Evolutionary conservation across 30 jellyfish, hydroid and myxozoan genomes (phyloP), one percentile per base, ranked within the genome.

Genomic region (Pelagia noctiluca): DNA sequence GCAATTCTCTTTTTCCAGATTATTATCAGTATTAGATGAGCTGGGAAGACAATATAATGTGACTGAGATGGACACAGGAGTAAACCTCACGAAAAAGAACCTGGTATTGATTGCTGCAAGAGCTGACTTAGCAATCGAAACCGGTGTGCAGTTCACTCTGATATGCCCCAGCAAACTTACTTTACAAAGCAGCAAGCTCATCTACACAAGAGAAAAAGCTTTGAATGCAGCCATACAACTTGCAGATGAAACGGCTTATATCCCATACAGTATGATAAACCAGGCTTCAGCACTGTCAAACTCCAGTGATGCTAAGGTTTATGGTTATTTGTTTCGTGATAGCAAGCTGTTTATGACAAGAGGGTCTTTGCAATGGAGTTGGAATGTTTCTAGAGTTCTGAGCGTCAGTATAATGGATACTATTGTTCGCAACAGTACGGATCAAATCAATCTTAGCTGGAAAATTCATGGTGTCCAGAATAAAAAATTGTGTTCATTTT

Each of bases 61-160:
- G 4, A 8, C 7, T 4, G 26, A 30, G 30, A 52, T 19, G 7
- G 68, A 52, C 26, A 25, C 16, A 52, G 26, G 26, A 8, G 68
- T 52, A 3, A 19, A 19, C 68, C 30, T 52, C 26, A 8, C 68
- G 2, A 8, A 52, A 10, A 30, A 4, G 7, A 52, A 52, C 68
- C 68, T 52, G 12, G 21, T 52, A 10, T 52, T 52, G 30, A 19
- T 52, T 25, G 68, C 68, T 52, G 68, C 68, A 52, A 52, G 21
- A 3, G 68, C 21, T 2, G 26, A 52, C 2, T 10, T 19, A 19
- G 2, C 68, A 52, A 30, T 52, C 4, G 21, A 52, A 52, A 3
- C 26, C 2, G 68, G 68, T 10, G 68, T 30, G 28, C 12, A 52
- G 26, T 52, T 52, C 26, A 19, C 7, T 2, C 12, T 19, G 26